phyloP scores from a whole-genome alignment of 2,113 vertebrate species.

The Grallaria varia region DNA sequence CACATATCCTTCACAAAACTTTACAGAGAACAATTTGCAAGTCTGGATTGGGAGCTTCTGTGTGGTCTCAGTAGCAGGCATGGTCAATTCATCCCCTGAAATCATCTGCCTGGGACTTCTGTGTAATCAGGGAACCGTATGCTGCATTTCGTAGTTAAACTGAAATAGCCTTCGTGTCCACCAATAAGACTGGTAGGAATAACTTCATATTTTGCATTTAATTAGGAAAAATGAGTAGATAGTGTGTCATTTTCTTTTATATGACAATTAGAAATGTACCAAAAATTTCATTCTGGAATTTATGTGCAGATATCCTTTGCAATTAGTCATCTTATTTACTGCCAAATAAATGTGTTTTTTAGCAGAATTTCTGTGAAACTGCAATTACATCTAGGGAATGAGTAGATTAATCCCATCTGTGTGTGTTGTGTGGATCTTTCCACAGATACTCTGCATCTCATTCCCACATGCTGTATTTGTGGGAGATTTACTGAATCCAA shows the following conservation, averaged over 20 bases:
- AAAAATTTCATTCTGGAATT: slow-evolving; percentile 37
- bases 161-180: slow-evolving; percentile 11
- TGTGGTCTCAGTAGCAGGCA: background rate
- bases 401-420: slow-evolving; percentile 23
- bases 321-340: slow-evolving; percentile 57
- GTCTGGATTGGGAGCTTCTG: background rate
- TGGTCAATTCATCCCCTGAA: background rate
- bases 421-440: background rate
- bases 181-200: background rate
- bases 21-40: background rate
- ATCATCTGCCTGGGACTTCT: background rate
- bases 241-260: slow-evolving; percentile 48
- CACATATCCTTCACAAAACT: background rate
- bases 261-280: slow-evolving; percentile 44
- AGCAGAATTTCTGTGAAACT: slow-evolving; percentile 27
- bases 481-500: background rate
- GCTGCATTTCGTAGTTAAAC: background rate
- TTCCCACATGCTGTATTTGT: background rate
- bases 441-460: background rate
- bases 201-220: slow-evolving; percentile 37
- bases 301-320: slow-evolving; percentile 5
- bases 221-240: slow-evolving; percentile 55
- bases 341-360: slow-evolving; percentile 29
- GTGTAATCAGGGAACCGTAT: slow-evolving; percentile 16
- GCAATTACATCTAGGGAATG: background rate